These are phyloP conservation scores for Centropus bengalensis DNA, from an alignment of 2,113 vertebrate species.

Conservation along the genomic window DNA sequence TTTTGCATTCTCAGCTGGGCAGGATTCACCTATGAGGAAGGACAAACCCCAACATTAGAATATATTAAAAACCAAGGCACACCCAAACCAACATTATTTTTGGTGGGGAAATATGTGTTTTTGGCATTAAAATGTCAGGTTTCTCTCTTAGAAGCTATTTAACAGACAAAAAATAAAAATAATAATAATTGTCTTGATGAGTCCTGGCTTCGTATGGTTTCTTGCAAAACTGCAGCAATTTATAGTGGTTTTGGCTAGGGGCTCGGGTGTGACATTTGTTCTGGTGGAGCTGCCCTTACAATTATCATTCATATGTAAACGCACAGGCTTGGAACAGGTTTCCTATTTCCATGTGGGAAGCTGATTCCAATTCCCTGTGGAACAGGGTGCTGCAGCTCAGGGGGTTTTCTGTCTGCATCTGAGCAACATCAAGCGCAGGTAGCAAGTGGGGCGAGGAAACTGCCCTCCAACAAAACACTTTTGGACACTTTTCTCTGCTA, in stretches of 20 bases:
- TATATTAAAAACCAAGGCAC: not conserved
- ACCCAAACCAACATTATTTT: not conserved
- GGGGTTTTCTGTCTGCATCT: not conserved
- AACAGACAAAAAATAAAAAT: not conserved
- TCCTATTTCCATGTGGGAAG: not conserved
- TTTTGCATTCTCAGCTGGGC: not conserved
- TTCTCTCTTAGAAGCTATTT: too few species aligned
- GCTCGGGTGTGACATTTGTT: not conserved
- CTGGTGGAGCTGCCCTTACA: not conserved
- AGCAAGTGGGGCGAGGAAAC: not conserved
- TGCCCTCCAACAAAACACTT: fast-evolving
- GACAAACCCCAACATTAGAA: not conserved
- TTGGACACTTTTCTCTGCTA: not conserved
- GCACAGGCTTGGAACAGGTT: not conserved
- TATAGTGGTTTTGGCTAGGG: not conserved
- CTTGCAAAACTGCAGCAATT: not conserved
- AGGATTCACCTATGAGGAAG: not conserved
- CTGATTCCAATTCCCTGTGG: not conserved
- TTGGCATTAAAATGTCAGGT: not conserved
- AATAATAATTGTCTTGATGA: too few species aligned
- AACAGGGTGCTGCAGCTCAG: not conserved
- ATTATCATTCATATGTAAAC: not conserved
- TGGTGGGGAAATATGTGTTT: not conserved
- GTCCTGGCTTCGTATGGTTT: not conserved
- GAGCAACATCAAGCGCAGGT: not conserved